Evolutionary conservation across 2,888 invertebrate species (phyloP), one percentile per base, ranked within the genome.

Genomic region (Teinopalpus imperialis): DNA sequence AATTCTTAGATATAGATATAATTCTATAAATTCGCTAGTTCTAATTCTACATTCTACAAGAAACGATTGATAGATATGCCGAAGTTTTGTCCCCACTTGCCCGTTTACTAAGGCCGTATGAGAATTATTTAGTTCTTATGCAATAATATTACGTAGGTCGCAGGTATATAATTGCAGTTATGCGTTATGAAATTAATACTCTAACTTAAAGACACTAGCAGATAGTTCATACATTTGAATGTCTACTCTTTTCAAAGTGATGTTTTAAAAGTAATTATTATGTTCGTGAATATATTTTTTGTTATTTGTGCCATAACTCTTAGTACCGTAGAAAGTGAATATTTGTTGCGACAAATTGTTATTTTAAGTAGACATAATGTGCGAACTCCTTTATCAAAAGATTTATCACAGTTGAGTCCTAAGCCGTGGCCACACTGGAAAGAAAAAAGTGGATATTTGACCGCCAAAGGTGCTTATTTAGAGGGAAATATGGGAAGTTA

Each of bases 351-450:
- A 48, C 68, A 78, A 69, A 72, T 78, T 8, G 51, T 81, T 1
- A 72, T 81, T 49, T 48, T 81, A 13, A 81, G 81, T 42, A 73
- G 83, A 31, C 83, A 83, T 57, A 76, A 75, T 58, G 71, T 79
- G 6, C 57, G 83, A 32, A 74, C 79, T 31, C 83, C 83, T 49
- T 63, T 81, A 54, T 69, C 79, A 5, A 61, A 67, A 52, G 62
- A 70, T 41, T 59, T 82, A 24, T 52, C 51, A 8, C 57, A 66
- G 48, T 61, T 70, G 1, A 70, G 77, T 2, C 74, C 78, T 0
- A 73, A 70, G 29, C 30, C 50, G 0, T 83, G 83, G 83, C 83
- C 83, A 0, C 16, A 50, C 10, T 83, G 78, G 77, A 66, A 65
- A 5, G 70, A 78, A 43, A 68, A 70, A 57, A 57, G 43, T 51